Evolutionary conservation across 2,888 invertebrate species (phyloP), one percentile per base, ranked within the genome.

Genomic region (Caenorhabditis panamensis): DNA sequence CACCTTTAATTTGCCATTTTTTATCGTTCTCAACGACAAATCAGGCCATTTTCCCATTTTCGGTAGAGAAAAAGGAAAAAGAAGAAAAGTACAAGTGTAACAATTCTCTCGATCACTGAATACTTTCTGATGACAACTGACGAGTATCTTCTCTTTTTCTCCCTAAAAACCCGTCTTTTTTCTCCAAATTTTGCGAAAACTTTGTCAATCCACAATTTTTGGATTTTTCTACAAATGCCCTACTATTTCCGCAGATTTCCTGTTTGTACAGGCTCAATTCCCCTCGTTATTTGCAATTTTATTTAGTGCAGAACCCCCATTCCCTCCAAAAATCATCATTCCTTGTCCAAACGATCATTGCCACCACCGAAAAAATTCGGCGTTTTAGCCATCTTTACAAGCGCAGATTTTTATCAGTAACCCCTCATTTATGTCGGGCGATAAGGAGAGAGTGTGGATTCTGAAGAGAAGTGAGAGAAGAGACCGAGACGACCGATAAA

Each of bases 11-110:
- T 18, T 59, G 18, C 9, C 22, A 8, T 26, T 53, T 26, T 53
- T 26, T 6, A 13, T 13, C 20, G 2, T 3, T 20, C 8, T n/a
- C n/a, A n/a, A n/a, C n/a, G n/a, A n/a, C n/a, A n/a, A n/a, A 72
- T 72, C 72, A 72, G 63, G 72, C 72, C 72, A 72, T 64, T 73
- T 73, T 73, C 47, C 20, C n/a, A n/a, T n/a, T n/a, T n/a, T n/a
- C n/a, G n/a, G n/a, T n/a, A n/a, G n/a, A n/a, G n/a, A n/a, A n/a
- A n/a, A n/a, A n/a, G n/a, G n/a, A n/a, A n/a, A n/a, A n/a, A n/a
- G 41, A 11, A 6, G 41, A 41, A 16, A 41, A 41, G 41, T 41
- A 16, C 41, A 41, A 41, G 11, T 11, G 53, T n/a, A 53, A 6
- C 8, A 53, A 53, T 51, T 51, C 18, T n/a, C 13, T 13, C 31